phyloP scores from a whole-genome alignment of 92 coral and sea anemone species.

The Metridium senile region DNA sequence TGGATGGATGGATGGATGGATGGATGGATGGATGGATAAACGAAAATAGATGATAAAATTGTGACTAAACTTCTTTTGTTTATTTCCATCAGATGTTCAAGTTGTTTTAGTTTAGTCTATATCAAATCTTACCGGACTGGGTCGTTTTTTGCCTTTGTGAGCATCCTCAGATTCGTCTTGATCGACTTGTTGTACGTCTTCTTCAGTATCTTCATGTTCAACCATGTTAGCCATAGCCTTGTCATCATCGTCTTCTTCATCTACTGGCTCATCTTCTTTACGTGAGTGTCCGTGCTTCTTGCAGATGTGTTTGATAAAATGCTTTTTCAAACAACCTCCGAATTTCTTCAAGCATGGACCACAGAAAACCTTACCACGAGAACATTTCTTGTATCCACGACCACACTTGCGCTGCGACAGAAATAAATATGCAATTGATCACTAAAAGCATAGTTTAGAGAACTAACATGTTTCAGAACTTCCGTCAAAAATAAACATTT shows the following conservation, averaged over 20 bases:
- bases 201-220: slow-evolving; percentile 10
- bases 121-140: neutral
- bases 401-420: slow-evolving; percentile 8
- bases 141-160: neutral
- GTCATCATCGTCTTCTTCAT: slow-evolving; percentile 18
- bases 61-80: too few relatives aligned
- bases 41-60: too few relatives aligned
- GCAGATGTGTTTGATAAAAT: neutral
- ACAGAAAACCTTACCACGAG: slow-evolving; percentile 12
- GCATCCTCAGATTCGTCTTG: slow-evolving; percentile 10
- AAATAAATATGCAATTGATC: too few relatives aligned
- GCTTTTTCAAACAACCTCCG: neutral
- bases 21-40: too few relatives aligned
- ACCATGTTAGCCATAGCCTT: slow-evolving; percentile 20
- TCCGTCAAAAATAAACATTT: too few relatives aligned
- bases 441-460: too few relatives aligned
- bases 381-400: slow-evolving; percentile 6
- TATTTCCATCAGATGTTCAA: too few relatives aligned
- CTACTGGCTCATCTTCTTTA: slow-evolving; percentile 21
- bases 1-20: too few relatives aligned
- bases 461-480: too few relatives aligned
- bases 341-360: slow-evolving; percentile 6
- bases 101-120: too few relatives aligned
- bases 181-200: neutral
- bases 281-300: neutral